A percentile compares a stretch with the other conserved stretches of the same genome.
phyloP scores from a whole-genome alignment of 2,888 invertebrate genomes.

The Rambutsinella grinnellia region DNA sequence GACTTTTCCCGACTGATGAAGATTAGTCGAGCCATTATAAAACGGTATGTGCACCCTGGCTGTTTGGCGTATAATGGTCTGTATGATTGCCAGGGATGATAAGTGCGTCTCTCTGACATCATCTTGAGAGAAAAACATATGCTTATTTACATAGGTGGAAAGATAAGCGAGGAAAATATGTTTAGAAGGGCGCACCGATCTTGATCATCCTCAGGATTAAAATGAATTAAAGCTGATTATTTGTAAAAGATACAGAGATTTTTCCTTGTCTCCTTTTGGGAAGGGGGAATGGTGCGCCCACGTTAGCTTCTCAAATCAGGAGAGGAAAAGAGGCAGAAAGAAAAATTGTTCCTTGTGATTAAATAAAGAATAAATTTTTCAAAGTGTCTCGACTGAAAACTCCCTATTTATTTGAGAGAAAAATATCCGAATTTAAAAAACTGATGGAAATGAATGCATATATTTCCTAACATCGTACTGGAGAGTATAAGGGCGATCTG shows the following conservation, averaged over 20 bases:
- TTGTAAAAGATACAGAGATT: not conserved
- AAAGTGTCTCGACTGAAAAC: conserved; percentile 26
- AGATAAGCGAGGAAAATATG: too few species aligned
- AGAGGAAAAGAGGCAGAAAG: conserved; percentile 28
- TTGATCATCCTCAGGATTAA: not conserved
- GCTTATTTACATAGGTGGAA: too few species aligned
- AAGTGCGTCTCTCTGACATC: conserved; percentile 10
- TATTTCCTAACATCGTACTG: too few species aligned
- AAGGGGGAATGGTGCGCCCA: too few species aligned
- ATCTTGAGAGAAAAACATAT: not conserved
- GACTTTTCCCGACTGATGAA: conserved; percentile 46
- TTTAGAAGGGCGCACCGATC: too few species aligned
- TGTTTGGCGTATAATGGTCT: conserved; percentile 52
- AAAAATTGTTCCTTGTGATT: conserved; percentile 41
- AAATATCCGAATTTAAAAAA: not conserved
- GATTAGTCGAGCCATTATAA: conserved; percentile 54
- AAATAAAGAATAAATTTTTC: conserved; percentile 34
- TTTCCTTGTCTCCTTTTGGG: not conserved
- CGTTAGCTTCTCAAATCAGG: not conserved
- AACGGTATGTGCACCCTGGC: conserved; percentile 53
- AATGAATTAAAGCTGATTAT: not conserved
- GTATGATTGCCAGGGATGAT: conserved; percentile 55
- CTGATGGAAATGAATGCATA: not conserved
- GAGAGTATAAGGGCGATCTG: conserved; percentile 20
- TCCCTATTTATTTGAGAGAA: not conserved